Base-by-base conservation (phyloP, 2,113 vertebrate genomes). In the Eulemur macaco region DNA sequence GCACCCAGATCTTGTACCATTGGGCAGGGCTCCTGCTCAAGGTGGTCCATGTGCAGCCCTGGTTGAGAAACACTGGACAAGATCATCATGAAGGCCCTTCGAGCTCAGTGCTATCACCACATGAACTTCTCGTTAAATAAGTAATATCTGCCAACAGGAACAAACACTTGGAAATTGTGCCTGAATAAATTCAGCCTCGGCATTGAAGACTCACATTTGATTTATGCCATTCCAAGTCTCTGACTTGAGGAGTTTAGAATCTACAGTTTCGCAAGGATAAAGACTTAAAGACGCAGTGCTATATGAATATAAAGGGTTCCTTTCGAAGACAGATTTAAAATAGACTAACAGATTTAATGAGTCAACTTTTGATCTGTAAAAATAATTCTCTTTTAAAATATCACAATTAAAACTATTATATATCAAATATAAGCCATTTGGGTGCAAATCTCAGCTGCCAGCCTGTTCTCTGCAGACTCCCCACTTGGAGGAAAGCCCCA, bases 301-400 rank as follows among this genome's bases (percentile, higher is more conserved):
- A 15, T 29, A 69, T 39, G 91, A 88, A 97, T 52, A 93, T 37
- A 63, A 96, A 94, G 13, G 31, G 60, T 42, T 88, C 45, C 39
- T 89, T 94, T 83, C 77, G 76, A 96, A 94, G 82, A 80, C 27
- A 93, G 86, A 89, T 39, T 96, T 87, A 80, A 94, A 94, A 92
- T 29, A 87, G 90, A 81, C 76, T 64, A 93, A 84, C 78, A 76
- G 74, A 76, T 86, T 92, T 90, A 88, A 95, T 60, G 82, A 82
- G 77, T 58, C 81, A 56, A 93, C 84, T 86, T 97, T 92, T 76
- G 95, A 92, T 96, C 86, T 94, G 31, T 83, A 54, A 60, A 97
- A 94, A 92, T 58, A 85, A 91, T 63, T 90, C n/a, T 10, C 71
- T 81, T 92, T 90, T 85, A 96, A 69, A 88, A 47, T 42, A 63